Base-by-base conservation (phyloP, 2,113 vertebrate genomes). In the Peromyscus leucopus region DNA sequence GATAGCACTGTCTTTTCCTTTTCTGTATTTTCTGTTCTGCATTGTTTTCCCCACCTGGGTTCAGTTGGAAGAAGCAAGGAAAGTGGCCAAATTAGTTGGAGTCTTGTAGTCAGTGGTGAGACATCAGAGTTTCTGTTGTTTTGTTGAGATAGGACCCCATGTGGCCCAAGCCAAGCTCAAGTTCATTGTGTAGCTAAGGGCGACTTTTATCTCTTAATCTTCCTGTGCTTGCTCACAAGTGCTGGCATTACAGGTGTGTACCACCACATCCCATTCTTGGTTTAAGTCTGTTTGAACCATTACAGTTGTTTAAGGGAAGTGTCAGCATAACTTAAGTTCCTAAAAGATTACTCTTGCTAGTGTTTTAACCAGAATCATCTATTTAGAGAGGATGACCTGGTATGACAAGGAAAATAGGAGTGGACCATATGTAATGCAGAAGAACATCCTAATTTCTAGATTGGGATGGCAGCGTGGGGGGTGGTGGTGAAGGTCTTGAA, bases 361-460 rank as follows among this genome's bases (percentile, higher is more conserved):
- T 55, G 12, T 93, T 95, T 80, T 71, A 75, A n/a, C 28, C 16
- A 42, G 39, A 69, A 26, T 74, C 72, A 74, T 84, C 48, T 96
- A 15, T 85, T 76, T 93, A 57, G 15, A 10, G 8, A 86, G 6
- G 21, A 91, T 82, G 39, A 10, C 21, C 9, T 89, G 13, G 28
- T 9, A 71, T 36, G 63, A 13, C 9, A 63, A 74, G 31, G 39
- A 75, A 16, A 84, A 42, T 82, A 92, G 39, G 2, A 55, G 4
- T 2, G 15, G 61, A 55, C 57, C 69, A 1, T 28, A 61, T 0
- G n/a, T 86, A 83, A 82, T 42, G 65, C 4, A 51, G 1, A 75
- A 89, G 63, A 8, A 75, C 5, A 19, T 13, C 13, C 17, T 48
- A 46, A 28, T 82, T 95, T 83, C 28, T 90, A 36, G 36, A 3